Evolutionary conservation across 1,140 invertebrate genomes (phyloP), one percentile per base, ranked within the genome.

Genomic region (Drosophila kikkawai): DNA sequence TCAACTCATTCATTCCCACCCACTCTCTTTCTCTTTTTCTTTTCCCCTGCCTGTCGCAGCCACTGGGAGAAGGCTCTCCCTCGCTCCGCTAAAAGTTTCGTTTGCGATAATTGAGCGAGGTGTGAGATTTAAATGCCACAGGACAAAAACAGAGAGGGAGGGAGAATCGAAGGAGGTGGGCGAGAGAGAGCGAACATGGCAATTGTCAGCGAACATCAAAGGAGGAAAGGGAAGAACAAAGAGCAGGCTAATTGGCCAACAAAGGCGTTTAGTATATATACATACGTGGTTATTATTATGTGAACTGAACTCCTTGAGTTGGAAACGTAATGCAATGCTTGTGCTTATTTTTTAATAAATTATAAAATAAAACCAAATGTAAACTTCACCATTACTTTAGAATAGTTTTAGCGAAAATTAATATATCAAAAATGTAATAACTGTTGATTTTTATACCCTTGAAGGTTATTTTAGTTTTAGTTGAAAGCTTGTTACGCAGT

Each of bases 121-220:
- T 90, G 85, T 88, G 81, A 88, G 84, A 84, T 80, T 84, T 88
- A 87, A 87, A 87, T 88, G 84, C 80, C 80, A 44, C 61, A 15
- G 51, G 15, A 42, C 19, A 60, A 36, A 22, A 42, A 44, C 19
- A 11, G 19, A 59, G 34, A 1, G 41, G 56, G n/a, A 34, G 9
- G 47, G 22, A 12, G n/a, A 45, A 34, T 17, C n/a, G 57, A 41
- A 41, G 57, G 64, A 32, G 57, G n/a, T 19, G 19, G 32, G 51
- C 19, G 37, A 19, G 51, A 22, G 22, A 29, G 29, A 34, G 51
- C 34, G 66, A 58, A 37, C 36, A 39, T 11, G 69, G 53, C 77
- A 76, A 87, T 73, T 87, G 76, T 77, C 82, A 85, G 63, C 59
- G 64, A 82, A 47, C 64, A 60, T 74, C 70, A 74, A 73, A 74